Conservation (phyloP, 2,888 invertebrate genomes). For the Lydus trimaculatus region DNA sequence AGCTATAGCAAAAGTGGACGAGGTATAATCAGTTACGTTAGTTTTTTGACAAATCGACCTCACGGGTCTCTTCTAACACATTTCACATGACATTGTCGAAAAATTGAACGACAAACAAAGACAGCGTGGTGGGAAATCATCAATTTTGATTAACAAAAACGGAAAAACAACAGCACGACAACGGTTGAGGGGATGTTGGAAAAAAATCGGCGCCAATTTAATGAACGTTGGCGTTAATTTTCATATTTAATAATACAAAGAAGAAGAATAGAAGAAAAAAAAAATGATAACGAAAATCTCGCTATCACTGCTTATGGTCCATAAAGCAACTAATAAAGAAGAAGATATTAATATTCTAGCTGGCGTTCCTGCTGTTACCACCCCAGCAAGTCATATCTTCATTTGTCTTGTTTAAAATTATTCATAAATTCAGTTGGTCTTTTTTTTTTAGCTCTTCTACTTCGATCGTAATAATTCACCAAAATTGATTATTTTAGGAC, state of each 20-base stretch:
- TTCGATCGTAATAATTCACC: too few relatives aligned
- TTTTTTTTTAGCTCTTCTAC: too few relatives aligned
- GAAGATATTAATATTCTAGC: conserved; percentile 38
- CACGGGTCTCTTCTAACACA: conserved; percentile 6
- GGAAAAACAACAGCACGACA: too few relatives aligned
- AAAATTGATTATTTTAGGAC: not conserved
- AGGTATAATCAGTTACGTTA: conserved; percentile 52
- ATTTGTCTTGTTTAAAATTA: conserved; percentile 10
- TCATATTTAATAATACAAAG: conserved; percentile 30
- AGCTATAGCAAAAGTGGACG: conserved; percentile 43
- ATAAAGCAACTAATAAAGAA: conserved; percentile 45
- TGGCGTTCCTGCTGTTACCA: not conserved
- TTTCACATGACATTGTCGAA: not conserved
- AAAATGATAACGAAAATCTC: conserved; percentile 20
- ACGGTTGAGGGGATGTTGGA: not conserved
- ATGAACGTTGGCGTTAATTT: conserved; percentile 37
- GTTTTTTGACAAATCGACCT: conserved; percentile 50
- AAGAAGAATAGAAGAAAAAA: not conserved
- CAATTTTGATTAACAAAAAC: not conserved
- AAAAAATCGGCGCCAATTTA: conserved; percentile 20
- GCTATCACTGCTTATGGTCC: conserved; percentile 40
- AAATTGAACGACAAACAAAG: not conserved
- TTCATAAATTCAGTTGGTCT: too few relatives aligned
- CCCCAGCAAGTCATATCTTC: not conserved
- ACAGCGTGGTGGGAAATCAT: too few relatives aligned